phyloP scores from a whole-genome alignment of 2,888 invertebrate genomes.

The Drosophila sordidula region DNA sequence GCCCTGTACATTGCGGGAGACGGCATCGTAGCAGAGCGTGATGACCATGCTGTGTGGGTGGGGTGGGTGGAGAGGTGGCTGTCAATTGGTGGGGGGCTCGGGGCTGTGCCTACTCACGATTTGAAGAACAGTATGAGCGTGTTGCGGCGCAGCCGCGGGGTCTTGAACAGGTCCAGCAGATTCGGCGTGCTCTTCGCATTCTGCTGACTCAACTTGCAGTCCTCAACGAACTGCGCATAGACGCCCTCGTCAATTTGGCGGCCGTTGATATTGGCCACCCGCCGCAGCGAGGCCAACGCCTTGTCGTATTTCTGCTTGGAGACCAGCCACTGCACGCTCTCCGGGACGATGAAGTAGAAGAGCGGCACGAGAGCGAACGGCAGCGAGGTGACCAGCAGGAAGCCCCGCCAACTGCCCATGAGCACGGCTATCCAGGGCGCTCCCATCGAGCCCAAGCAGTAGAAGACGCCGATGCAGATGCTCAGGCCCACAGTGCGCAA shows the following conservation, averaged over 20 bases:
- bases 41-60: conserved; percentile 86
- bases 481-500: conserved; percentile 87
- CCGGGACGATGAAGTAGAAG: conserved; percentile 87
- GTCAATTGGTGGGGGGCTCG: background rate
- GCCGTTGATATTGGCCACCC: conserved; percentile 86
- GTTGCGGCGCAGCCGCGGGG: conserved; percentile 86
- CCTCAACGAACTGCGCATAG: conserved; percentile 75
- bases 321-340: conserved; percentile 88
- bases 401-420: conserved; percentile 86
- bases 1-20: conserved; percentile 87
- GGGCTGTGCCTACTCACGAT: conserved; percentile 86
- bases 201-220: conserved; percentile 71
- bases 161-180: conserved; percentile 86
- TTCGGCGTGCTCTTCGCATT: conserved; percentile 74
- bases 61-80: background rate
- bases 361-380: conserved; percentile 85
- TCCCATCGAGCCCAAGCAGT: conserved; percentile 86
- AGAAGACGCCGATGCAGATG: conserved; percentile 87
- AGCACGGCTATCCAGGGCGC: conserved; percentile 86
- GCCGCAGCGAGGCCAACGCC: conserved; percentile 86
- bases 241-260: conserved; percentile 83
- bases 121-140: conserved; percentile 86
- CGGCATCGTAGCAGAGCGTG: conserved; percentile 87
- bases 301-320: conserved; percentile 86
- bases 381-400: conserved; percentile 86